Evolutionary conservation across 2,113 vertebrate genomes (phyloP), one percentile per base, ranked within the genome.

Genomic region (Sander lucioperca): DNA sequence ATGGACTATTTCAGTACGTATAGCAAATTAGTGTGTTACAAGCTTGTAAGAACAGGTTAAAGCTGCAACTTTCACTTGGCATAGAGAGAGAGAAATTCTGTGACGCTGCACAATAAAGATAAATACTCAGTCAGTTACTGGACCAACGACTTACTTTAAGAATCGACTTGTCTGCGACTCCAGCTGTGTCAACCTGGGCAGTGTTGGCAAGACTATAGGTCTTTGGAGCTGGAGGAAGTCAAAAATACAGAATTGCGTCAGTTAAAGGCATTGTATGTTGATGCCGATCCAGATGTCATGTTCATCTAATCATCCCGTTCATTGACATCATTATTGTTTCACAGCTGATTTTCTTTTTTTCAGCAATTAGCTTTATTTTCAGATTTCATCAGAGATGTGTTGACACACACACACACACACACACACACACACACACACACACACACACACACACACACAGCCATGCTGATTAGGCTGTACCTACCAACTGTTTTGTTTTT

Each of bases 161-260:
- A 88, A 99, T 89, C 27, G 97, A 98, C 89, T 97, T 98, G 94
- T 99, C 97, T 33, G 95, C 91, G 70, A 94, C 92, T 64, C 93
- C 93, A 69, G 90, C 80, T 15, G 95, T 93, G 88, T 98, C 97
- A 53, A 93, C 92, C 80, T 96, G 80, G 36, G 96, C 94, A 71
- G 95, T 94, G 90, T 90, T 94, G 64, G 87, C 57, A 6, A 99
- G 97, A 93, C 96, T 97, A 90, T 99, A 99, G 14, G 97, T 99
- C 94, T 98, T 99, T 0, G 97, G 98, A 91, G 95, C 98, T 99
- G 93, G 74, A 89, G 19, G 23, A 23, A 36, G 3, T 16, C 16
- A 57, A 57, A 57, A 9, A 47, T 54, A 47, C 2, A 72, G 5
- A 77, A 48, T 4, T 11, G 33, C 19, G 16, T 62, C 33, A 70